phyloP scores from a whole-genome alignment of 2,888 invertebrate species.

The Bhutanitis thaidina region DNA sequence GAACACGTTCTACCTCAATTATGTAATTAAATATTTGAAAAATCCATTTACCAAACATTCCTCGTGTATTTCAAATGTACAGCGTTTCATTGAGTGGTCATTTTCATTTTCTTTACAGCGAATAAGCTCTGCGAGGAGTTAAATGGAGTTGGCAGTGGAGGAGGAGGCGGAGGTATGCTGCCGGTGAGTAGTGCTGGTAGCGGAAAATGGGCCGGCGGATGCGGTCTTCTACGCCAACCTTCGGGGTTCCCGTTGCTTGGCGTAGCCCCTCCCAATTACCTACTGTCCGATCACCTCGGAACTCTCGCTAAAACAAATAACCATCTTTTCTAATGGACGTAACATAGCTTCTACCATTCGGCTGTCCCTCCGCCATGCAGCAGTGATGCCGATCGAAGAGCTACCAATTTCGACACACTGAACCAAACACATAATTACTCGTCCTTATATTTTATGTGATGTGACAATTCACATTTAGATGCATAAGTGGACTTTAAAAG shows the following conservation, averaged over 20 bases:
- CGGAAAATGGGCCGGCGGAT: constrained; percentile 81
- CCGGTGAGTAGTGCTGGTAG: constrained; percentile 59
- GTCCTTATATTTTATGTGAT: constrained; percentile 15
- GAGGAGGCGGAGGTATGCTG: constrained; percentile 53
- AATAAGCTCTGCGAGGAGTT: constrained; percentile 71
- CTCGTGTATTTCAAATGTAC: background rate
- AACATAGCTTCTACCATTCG: constrained; percentile 24
- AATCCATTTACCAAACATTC: background rate
- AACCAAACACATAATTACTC: constrained; percentile 4
- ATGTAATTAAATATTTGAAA: constrained; percentile 3
- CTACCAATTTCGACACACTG: constrained; percentile 1
- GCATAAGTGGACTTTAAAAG: constrained; percentile 18
- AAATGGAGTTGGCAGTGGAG: constrained; percentile 60
- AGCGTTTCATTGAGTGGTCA: background rate
- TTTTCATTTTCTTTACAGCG: constrained; percentile 44
- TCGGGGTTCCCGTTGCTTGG: constrained; percentile 81
- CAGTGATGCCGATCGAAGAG: constrained; percentile 3
- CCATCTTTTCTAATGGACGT: constrained; percentile 81
- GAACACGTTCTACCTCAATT: background rate
- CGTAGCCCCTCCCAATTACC: constrained; percentile 80
- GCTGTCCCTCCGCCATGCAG: constrained; percentile 3
- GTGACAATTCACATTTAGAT: constrained; percentile 6
- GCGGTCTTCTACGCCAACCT: constrained; percentile 82
- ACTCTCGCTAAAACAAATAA: constrained; percentile 81
- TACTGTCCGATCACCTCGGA: constrained; percentile 82